phyloP scores from a whole-genome alignment of 2,797 vertebrate species.

The Enteromius treurensis region DNA sequence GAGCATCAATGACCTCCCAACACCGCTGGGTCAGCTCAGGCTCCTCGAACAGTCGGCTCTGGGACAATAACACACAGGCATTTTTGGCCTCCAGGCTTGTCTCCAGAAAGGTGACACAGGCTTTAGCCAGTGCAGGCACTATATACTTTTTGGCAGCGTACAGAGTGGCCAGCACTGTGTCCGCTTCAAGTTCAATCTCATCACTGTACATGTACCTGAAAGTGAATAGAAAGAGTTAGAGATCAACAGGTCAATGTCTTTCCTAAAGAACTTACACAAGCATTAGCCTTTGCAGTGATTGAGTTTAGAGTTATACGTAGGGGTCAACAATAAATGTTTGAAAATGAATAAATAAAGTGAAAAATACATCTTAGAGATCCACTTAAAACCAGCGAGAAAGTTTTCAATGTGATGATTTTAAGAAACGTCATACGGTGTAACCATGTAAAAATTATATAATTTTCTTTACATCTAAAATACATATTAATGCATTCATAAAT shows the following conservation, averaged over 20 bases:
- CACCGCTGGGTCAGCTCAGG: conserved; percentile 88
- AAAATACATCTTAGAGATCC: neutral
- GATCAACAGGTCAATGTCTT: neutral
- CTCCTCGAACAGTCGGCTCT: conserved; percentile 90
- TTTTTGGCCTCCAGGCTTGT: conserved; percentile 90
- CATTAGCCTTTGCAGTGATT: neutral
- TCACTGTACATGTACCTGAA: conserved; percentile 89
- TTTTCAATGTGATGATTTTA: neutral
- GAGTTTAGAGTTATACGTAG: neutral
- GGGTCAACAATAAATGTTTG: neutral
- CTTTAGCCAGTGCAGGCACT: conserved; percentile 86
- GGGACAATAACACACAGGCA: conserved; percentile 87
- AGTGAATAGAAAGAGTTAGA: neutral
- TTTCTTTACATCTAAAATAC: neutral
- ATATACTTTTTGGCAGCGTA: conserved; percentile 93
- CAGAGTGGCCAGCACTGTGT: conserved; percentile 89
- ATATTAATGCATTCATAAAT: neutral
- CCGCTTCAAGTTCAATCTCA: conserved; percentile 89
- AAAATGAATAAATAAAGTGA: neutral
- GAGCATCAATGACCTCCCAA: conserved; percentile 91
- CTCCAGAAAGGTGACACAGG: conserved; percentile 89
- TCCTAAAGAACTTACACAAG: conserved; percentile 1
- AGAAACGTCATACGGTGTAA: neutral
- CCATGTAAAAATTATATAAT: neutral
- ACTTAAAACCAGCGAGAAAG: neutral